Conservation (phyloP, 2,888 invertebrate species). For the Polymixis flavicincta region DNA sequence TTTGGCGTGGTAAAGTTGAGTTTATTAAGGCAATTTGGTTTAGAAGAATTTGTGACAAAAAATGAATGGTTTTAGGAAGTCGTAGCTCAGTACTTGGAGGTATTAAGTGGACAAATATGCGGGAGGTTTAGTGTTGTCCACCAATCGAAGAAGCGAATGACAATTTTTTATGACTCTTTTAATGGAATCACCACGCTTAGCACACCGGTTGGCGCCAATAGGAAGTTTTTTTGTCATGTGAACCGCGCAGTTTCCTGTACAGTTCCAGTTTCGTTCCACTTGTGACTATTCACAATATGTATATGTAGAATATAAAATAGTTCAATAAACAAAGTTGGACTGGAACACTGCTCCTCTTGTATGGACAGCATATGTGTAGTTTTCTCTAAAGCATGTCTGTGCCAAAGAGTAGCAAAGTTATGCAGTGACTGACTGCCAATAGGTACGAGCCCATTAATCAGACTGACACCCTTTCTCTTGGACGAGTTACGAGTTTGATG, state of each 20-base stretch:
- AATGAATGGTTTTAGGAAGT: constrained; percentile 62
- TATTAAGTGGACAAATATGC: constrained; percentile 49
- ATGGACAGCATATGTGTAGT: constrained; percentile 20
- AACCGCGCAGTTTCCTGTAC: constrained; percentile 31
- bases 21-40: constrained; percentile 61
- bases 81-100: constrained; percentile 45
- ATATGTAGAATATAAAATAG: constrained; percentile 11
- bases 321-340: constrained; percentile 20
- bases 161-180: constrained; percentile 23
- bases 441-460: constrained; percentile 31
- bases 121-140: constrained; percentile 22
- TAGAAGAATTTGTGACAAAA: constrained; percentile 53
- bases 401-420: constrained; percentile 37
- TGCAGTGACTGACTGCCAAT: constrained; percentile 45
- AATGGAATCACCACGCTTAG: constrained; percentile 16
- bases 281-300: neutral
- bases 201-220: constrained; percentile 42
- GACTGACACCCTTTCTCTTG: constrained; percentile 50
- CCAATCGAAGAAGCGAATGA: constrained; percentile 40
- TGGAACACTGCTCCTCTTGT: constrained; percentile 11
- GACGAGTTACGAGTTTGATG: constrained; percentile 30
- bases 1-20: constrained; percentile 60
- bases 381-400: constrained; percentile 40
- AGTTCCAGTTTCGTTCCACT: constrained; percentile 1
- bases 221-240: constrained; percentile 29